Conservation (phyloP, 2,113 vertebrate species). For the Tenebrosternarchus preto region DNA sequence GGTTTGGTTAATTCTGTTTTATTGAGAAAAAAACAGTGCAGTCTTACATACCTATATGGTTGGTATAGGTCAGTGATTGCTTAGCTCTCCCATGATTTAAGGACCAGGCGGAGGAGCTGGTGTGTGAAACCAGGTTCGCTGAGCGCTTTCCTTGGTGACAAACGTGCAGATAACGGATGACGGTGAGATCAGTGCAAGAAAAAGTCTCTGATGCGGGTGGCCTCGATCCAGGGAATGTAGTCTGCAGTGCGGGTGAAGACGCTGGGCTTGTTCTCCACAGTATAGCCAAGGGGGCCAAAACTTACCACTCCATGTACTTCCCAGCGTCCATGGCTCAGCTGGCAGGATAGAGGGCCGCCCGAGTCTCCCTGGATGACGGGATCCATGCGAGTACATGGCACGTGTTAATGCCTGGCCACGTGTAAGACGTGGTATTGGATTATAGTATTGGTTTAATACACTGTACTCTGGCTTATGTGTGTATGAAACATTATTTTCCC, state of each 20-base stretch:
- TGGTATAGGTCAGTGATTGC: background rate
- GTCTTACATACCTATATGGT: conserved; percentile 26
- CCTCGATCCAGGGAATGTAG: conserved; percentile 84
- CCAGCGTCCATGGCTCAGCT: conserved; percentile 75
- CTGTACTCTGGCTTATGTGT: too few species aligned
- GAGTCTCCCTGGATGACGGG: conserved; percentile 74
- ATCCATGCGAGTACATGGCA: background rate
- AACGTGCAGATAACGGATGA: background rate
- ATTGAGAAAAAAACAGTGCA: conserved; percentile 18
- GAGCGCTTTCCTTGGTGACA: background rate
- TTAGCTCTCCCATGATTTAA: background rate
- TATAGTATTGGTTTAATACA: too few species aligned
- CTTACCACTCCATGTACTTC: conserved; percentile 87
- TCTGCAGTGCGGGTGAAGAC: conserved; percentile 80
- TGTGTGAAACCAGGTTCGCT: background rate
- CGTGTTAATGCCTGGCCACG: background rate
- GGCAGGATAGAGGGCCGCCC: conserved; percentile 81
- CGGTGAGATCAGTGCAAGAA: conserved; percentile 73
- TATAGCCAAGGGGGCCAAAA: conserved; percentile 83
- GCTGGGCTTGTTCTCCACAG: conserved; percentile 83
- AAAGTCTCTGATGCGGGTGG: conserved; percentile 80
- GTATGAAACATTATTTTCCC: too few species aligned
- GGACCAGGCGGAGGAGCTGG: conserved; percentile 2
- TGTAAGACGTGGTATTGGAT: too few species aligned
- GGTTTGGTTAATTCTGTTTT: conserved; percentile 17